phyloP scores from a whole-genome alignment of 2,888 invertebrate species.

The Lasioglossum zephyrum region DNA sequence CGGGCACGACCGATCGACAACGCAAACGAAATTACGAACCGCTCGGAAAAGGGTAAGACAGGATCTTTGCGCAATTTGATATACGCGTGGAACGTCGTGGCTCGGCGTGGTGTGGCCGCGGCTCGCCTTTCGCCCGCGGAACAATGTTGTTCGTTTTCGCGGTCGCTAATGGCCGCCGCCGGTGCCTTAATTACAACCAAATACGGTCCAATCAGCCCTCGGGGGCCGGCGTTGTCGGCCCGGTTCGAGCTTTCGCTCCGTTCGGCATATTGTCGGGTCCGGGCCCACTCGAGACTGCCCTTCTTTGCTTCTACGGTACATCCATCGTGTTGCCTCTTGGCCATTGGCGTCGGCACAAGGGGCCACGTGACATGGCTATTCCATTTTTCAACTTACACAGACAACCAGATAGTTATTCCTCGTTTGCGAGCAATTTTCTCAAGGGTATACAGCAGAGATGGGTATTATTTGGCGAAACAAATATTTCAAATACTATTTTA shows the following conservation, averaged over 20 bases:
- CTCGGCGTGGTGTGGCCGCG: slow-evolving; percentile 26
- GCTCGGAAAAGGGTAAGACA: slow-evolving; percentile 32
- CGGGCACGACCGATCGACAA: neutral
- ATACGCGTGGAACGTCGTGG: slow-evolving; percentile 66
- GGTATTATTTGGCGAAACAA: too few species aligned
- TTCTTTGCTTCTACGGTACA: slow-evolving; percentile 41
- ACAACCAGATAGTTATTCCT: neutral
- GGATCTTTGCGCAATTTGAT: slow-evolving; percentile 71
- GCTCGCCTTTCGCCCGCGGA: slow-evolving; percentile 63
- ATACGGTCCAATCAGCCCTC: slow-evolving; percentile 78
- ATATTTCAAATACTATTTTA: too few species aligned
- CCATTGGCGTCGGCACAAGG: slow-evolving; percentile 45
- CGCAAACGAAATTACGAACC: neutral
- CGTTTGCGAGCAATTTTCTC: neutral
- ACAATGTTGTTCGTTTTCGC: slow-evolving; percentile 78
- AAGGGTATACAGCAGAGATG: too few species aligned
- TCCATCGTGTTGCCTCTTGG: slow-evolving; percentile 24
- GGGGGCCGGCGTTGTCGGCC: slow-evolving; percentile 62
- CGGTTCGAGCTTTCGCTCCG: slow-evolving; percentile 53
- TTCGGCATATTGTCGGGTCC: slow-evolving; percentile 53
- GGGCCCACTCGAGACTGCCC: slow-evolving; percentile 24
- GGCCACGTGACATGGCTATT: neutral
- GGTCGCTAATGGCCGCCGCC: slow-evolving; percentile 76
- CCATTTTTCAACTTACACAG: neutral
- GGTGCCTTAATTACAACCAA: slow-evolving; percentile 80